Conservation (phyloP, 2,113 vertebrate species). For the Polyodon spathula region DNA sequence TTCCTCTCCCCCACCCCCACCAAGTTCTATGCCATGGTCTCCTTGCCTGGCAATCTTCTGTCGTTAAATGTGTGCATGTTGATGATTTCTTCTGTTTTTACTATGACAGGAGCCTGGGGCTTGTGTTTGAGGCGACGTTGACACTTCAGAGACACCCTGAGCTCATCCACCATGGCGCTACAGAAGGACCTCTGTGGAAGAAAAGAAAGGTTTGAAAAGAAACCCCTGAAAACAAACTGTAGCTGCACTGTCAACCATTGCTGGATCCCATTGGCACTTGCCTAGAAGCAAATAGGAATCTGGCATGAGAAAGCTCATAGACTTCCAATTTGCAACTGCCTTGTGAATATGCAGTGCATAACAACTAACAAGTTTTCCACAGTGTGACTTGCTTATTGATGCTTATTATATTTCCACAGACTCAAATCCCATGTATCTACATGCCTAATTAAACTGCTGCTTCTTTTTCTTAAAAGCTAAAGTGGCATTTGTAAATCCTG, state of each 20-base stretch:
- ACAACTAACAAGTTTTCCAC: conserved; percentile 38
- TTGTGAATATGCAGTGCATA: conserved; percentile 34
- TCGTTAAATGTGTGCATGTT: conserved; percentile 99
- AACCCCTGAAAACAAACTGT: conserved; percentile 15
- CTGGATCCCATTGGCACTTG: conserved; percentile 22
- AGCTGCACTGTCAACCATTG: conserved; percentile 10
- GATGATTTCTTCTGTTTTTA: conserved; percentile 97
- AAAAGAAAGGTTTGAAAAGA: conserved; percentile 19
- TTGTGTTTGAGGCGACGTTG: conserved; percentile 95
- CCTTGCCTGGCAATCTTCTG: conserved; percentile 97
- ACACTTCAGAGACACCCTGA: conserved; percentile 94
- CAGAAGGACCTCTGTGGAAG: conserved; percentile 86
- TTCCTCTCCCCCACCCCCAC: conserved; percentile 28
- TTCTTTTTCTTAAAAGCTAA: conserved; percentile 18
- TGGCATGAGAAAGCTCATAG: conserved; percentile 24
- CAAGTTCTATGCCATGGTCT: conserved; percentile 89
- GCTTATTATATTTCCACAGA: conserved; percentile 33
- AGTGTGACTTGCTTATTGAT: conserved; percentile 38
- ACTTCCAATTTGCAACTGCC: conserved; percentile 26
- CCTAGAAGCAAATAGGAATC: conserved; percentile 14
- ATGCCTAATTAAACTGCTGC: conserved; percentile 36
- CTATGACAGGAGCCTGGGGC: conserved; percentile 86
- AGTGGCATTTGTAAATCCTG: conserved; percentile 27
- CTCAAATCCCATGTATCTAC: conserved; percentile 29
- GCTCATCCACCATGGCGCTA: conserved; percentile 93